These are phyloP conservation scores for Poeciliopsis paucimaculata DNA, from an alignment of 2,797 vertebrate genomes.

Conservation along the genomic window DNA sequence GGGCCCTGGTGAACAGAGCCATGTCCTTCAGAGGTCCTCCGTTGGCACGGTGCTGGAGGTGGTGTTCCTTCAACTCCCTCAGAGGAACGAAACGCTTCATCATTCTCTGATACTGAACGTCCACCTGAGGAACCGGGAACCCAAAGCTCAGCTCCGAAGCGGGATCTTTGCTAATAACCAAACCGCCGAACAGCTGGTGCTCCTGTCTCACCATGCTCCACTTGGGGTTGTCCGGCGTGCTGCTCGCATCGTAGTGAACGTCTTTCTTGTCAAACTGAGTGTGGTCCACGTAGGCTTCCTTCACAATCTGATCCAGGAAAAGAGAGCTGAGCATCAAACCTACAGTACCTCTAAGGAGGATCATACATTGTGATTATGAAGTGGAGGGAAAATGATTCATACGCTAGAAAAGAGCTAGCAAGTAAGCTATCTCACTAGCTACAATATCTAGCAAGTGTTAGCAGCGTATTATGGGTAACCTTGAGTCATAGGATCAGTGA, in stretches of 20 bases:
- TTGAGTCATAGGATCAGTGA: too few relatives aligned
- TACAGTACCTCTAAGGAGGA: neutral
- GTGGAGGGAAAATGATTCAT: neutral
- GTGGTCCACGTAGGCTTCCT: conserved; percentile 93
- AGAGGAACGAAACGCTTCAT: conserved; percentile 89
- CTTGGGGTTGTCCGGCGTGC: conserved; percentile 91
- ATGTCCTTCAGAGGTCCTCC: conserved; percentile 87
- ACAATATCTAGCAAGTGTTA: too few relatives aligned
- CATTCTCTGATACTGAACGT: conserved; percentile 92
- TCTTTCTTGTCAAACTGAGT: conserved; percentile 97
- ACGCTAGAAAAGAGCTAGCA: too few relatives aligned
- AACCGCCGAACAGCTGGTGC: neutral
- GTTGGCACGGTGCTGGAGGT: conserved; percentile 82
- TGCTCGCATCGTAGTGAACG: conserved; percentile 90
- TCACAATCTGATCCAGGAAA: conserved; percentile 84
- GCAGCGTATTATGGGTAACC: too few relatives aligned
- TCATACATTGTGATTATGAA: neutral
- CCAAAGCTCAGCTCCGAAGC: neutral
- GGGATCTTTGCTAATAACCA: neutral
- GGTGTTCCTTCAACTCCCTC: conserved; percentile 88
- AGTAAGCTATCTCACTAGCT: too few relatives aligned
- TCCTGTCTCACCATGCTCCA: conserved; percentile 91
- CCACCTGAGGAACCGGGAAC: conserved; percentile 81
- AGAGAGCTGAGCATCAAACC: neutral
- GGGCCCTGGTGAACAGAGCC: conserved; percentile 87